Evolutionary conservation across 1,140 invertebrate genomes (phyloP).

Genomic region (Drosophila sproati): DNA sequence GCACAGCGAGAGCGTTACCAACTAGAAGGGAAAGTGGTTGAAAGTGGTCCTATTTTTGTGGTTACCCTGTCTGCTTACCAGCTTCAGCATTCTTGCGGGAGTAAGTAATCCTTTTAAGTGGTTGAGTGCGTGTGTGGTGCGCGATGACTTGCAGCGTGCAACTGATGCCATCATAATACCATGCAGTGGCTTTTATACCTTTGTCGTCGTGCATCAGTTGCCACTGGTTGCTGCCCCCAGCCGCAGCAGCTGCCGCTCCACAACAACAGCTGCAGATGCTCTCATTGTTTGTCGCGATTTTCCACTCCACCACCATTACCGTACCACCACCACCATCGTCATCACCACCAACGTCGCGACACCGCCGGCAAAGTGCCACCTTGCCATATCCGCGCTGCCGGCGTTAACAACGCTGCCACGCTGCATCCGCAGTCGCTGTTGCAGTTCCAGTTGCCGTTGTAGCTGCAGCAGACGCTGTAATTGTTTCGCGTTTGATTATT

Average conservation of each 20-base stretch:
- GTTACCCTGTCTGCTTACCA: conserved; percentile 58
- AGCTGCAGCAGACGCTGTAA: conserved; percentile 60
- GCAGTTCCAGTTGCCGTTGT: conserved; percentile 34
- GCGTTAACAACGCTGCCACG: conserved; percentile 36
- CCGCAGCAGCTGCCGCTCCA: conserved; percentile 37
- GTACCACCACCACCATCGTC: not conserved
- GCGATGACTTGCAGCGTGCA: conserved; percentile 62
- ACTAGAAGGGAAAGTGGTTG: conserved; percentile 49
- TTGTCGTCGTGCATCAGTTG: conserved; percentile 60
- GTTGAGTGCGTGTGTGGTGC: conserved; percentile 17
- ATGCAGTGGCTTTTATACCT: conserved; percentile 71
- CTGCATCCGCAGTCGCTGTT: conserved; percentile 72
- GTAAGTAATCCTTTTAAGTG: conserved; percentile 7
- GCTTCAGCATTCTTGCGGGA: conserved; percentile 66
- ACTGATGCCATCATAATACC: conserved; percentile 72
- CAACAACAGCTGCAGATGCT: conserved; percentile 70
- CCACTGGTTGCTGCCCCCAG: conserved; percentile 44
- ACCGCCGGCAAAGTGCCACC: conserved; percentile 21
- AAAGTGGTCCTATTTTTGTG: not conserved
- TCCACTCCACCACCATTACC: conserved; percentile 17
- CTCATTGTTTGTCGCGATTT: conserved; percentile 62
- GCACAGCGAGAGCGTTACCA: conserved; percentile 45
- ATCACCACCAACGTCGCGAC: conserved; percentile 2
- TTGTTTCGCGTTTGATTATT: conserved; percentile 67
- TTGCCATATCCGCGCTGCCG: conserved; percentile 71